Evolutionary conservation across 1,140 invertebrate genomes (phyloP), one percentile per base, ranked within the genome.

Genomic region (Pectinophora gossypiella): DNA sequence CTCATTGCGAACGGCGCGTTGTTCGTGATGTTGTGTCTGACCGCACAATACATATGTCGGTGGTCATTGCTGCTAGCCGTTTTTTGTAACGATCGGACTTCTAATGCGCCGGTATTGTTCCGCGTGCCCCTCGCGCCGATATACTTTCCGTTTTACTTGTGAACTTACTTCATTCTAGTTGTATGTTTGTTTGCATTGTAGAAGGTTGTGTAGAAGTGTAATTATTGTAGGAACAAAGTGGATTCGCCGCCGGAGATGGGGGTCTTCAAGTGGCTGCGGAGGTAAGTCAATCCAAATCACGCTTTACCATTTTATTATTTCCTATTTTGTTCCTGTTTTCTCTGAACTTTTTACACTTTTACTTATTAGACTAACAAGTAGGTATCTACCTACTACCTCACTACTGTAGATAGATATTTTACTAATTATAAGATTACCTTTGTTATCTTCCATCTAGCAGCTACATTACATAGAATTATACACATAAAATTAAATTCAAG

Each of bases 11-110:
- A 76, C 76, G 70, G 64, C 70, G 77, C 75, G 79, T 73, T 68
- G 76, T 82, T 80, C 83, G 76, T 84, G 74, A 84, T 84, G 79
- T 86, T 84, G 85, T 86, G 83, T 85, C 79, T 80, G 83, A 87
- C 80, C 84, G 76, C 80, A 83, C 78, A 84, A 81, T 84, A 83
- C 84, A 85, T 85, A 73, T 67, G 70, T 64, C n/a, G n/a, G n/a
- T n/a, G 71, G 70, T 81, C 76, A 85, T 81, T 83, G 81, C 80
- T 80, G 75, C 69, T 81, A 79, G 75, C 72, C 65, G 71, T 76
- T 87, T 83, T 82, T 84, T 77, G 56, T 72, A 57, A 55, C 64
- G 64, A 69, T 74, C 68, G 55, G 66, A 65, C 61, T 69, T 64
- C 46, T 79, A 77, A 68, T 76, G 70, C 67, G 73, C 75, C 80